Conservation (phyloP, 2,113 vertebrate species). For the Notarius quadriscutis region DNA sequence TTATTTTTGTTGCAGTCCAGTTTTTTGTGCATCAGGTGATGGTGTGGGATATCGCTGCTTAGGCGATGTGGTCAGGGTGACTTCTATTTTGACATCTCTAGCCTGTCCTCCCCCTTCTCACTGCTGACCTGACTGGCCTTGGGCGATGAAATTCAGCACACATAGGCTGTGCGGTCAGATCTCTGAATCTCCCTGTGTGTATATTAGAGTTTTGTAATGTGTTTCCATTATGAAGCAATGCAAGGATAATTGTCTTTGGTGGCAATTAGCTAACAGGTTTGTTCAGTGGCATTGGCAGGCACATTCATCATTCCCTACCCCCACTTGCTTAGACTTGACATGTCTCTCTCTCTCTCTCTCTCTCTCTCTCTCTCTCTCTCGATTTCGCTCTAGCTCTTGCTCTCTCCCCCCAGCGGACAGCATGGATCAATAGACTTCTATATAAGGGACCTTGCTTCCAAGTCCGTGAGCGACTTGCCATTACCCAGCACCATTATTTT, state of each 20-base stretch:
- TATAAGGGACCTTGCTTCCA: constrained; percentile 90
- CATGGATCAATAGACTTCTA: constrained; percentile 95
- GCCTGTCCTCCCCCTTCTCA: constrained; percentile 68
- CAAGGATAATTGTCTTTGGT: constrained; percentile 97
- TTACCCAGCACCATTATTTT: constrained; percentile 80
- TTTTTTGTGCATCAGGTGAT: neutral
- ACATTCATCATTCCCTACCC: constrained; percentile 89
- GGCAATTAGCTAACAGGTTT: constrained; percentile 98
- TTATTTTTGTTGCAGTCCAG: neutral
- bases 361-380: neutral
- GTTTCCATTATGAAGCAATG: constrained; percentile 97
- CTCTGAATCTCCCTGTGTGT: constrained; percentile 91
- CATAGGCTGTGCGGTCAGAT: constrained; percentile 84
- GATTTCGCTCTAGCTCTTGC: neutral
- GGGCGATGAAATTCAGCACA: constrained; percentile 86
- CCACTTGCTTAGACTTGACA: constrained; percentile 74
- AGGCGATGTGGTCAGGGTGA: constrained; percentile 57
- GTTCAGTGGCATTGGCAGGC: constrained; percentile 92
- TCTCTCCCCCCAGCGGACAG: constrained; percentile 62
- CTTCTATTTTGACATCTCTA: constrained; percentile 81
- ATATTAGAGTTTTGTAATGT: constrained; percentile 95
- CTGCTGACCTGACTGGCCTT: constrained; percentile 81
- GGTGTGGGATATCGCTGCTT: neutral
- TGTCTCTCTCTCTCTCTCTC: constrained; percentile 54
- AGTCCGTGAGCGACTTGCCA: constrained; percentile 86